Percentiles rank a stretch among this genome's conserved stretches.
Evolutionary conservation across 2,797 vertebrate species (phyloP).

Genomic region (Crenichthys baileyi): DNA sequence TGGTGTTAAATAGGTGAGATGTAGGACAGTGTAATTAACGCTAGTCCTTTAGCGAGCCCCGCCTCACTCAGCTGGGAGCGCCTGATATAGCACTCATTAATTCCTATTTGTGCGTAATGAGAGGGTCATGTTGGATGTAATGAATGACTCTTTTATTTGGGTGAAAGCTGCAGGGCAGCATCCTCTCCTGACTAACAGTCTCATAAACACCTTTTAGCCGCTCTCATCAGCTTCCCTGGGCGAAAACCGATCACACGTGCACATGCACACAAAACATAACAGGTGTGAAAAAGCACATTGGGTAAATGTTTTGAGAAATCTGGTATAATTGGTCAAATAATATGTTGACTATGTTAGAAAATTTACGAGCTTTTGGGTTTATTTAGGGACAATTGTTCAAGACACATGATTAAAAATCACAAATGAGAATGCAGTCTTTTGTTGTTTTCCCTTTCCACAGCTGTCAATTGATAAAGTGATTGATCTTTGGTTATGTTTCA

Average conservation of each 20-base stretch:
- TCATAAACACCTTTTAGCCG: slow-evolving; percentile 79
- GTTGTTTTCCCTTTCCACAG: background rate
- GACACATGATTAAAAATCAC: slow-evolving; percentile 1
- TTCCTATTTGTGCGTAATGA: slow-evolving; percentile 85
- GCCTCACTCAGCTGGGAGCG: slow-evolving; percentile 73
- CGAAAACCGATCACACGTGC: slow-evolving; percentile 51
- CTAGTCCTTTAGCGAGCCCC: slow-evolving; percentile 73
- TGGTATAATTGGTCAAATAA: background rate
- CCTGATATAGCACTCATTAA: slow-evolving; percentile 83
- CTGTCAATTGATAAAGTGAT: slow-evolving; percentile 8
- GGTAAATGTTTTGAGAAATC: slow-evolving; percentile 30
- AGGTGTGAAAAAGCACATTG: background rate
- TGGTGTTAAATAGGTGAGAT: slow-evolving; percentile 77
- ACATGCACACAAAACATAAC: slow-evolving; percentile 15
- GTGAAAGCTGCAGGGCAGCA: slow-evolving; percentile 75
- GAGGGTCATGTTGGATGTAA: slow-evolving; percentile 84
- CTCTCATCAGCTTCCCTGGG: slow-evolving; percentile 70
- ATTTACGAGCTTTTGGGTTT: background rate
- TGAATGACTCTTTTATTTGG: slow-evolving; percentile 84
- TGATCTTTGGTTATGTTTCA: slow-evolving; percentile 8
- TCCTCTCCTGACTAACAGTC: slow-evolving; percentile 74
- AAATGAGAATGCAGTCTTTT: background rate
- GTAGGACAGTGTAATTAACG: slow-evolving; percentile 83
- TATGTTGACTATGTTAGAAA: slow-evolving; percentile 4
- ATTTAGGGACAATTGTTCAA: slow-evolving; percentile 1